Evolutionary conservation across 2,113 vertebrate genomes (phyloP), one percentile per base, ranked within the genome.

Genomic region (Melanostigma gelatinosum): DNA sequence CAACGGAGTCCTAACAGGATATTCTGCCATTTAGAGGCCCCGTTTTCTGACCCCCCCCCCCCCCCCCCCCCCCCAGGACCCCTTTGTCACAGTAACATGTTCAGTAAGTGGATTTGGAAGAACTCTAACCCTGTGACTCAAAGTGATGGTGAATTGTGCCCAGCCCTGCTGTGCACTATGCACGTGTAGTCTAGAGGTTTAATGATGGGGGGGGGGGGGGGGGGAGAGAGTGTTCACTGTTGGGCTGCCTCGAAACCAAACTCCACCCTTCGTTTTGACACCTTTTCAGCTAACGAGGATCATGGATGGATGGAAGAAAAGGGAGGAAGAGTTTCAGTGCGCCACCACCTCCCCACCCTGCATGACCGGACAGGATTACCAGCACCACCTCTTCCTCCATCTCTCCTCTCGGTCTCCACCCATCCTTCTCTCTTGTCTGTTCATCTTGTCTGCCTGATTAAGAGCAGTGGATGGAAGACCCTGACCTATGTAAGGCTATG

Each of bases 181-280:
- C 90, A 52, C 79, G 88, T 91, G 57, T 93, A 90, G 88, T 85
- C 11, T 89, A 91, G 90, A 83, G 61, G 64, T 83, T 65, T 75
- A 68, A 48, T 90, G 85, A 62, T 88, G 58, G 9, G 55, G 55
- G 55, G 24, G 24, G 81, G 79, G 77, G n/a, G 58, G 9, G 55
- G 55, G 86, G 58, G 60, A 62, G 63, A 60, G 93, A 93, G 93
- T 97, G 95, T 94, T 88, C 80, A 90, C 86, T 92, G 76, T 91
- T 94, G 94, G 94, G 94, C 90, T 94, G 86, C 94, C 95, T 91
- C 95, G 94, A 97, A 96, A 98, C 96, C 97, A 99, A 99, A 99
- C 97, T 97, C 97, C 98, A 98, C 97, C 97, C 98, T 97, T 95
- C 98, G 93, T 99, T 99, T 97, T 99, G 96, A 98, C 96, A 98